Base-by-base conservation (phyloP, 2,888 invertebrate genomes). In the Schizaphis graminum region DNA sequence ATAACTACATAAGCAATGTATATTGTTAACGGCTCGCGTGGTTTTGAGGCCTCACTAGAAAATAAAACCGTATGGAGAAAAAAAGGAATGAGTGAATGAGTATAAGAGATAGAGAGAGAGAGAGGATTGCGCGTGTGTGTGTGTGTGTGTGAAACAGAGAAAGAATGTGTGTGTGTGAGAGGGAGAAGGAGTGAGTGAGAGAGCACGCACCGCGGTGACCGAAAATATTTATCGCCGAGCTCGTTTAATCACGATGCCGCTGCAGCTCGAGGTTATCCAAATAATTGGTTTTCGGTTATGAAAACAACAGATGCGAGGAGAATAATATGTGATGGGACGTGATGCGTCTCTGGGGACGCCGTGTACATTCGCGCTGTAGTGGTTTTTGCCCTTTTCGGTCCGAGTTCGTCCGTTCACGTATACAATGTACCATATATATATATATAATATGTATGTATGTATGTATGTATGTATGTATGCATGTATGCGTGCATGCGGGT, bases 201-300 rank as follows among this genome's bases (percentile, higher is more conserved):
- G 41, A 41, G 56, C 53, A 47, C 26, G 24, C 26, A 21, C 49
- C 53, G 86, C 86, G 35, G 53, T 44, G 56, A 56, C 87, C 92
- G 87, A 92, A 92, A 92, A 92, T 92, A 92, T 92, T 92, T 92
- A 92, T 92, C 92, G 92, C 67, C 28, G 41, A 49, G 87, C 67
- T 87, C 92, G 67, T 92, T 92, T 92, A 92, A 92, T 92, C 92
- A 92, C 87, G 87, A 92, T 87, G 87, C 92, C 49, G 86, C 35
- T 61, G 67, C 92, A 49, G 92, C 47, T 41, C 35, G 87, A 67
- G 87, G 92, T 92, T 92, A 92, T 92, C 92, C 92, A 92, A 93
- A 89, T 93, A 89, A 93, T 93, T 93, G 93, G 93, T 93, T 93
- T 93, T 93, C 93, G 89, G 77, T 93, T 93, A 89, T 93, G 93